A percentile compares a stretch with the other conserved stretches of the same genome.
Conservation (phyloP, 2,888 invertebrate species). For the Nephrotoma guestfalica region DNA sequence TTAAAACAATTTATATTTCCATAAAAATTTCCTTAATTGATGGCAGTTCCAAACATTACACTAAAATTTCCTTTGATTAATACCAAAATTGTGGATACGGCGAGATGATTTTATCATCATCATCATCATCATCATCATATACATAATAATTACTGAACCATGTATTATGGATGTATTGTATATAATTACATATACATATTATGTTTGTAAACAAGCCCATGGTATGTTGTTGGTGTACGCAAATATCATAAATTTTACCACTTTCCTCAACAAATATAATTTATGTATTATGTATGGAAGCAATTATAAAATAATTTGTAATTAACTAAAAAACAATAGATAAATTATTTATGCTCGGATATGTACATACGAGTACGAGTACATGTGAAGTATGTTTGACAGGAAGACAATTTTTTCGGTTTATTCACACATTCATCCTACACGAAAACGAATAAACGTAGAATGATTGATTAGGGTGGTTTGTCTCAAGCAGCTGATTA, state of each 20-base stretch:
- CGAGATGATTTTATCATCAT: not conserved
- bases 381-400: not conserved
- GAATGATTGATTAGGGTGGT: not conserved
- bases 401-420: not conserved
- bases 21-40: not conserved
- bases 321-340: not conserved
- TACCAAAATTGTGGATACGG: not conserved
- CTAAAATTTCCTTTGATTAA: not conserved
- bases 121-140: not conserved
- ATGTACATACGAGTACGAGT: not conserved
- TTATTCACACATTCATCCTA: not conserved
- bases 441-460: not conserved
- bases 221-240: not conserved
- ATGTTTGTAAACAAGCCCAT: not conserved
- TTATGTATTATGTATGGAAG: not conserved
- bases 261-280: not conserved
- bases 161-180: not conserved
- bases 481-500: not conserved
- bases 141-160: not conserved
- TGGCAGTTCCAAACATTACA: not conserved
- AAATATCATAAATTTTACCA: not conserved
- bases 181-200: not conserved
- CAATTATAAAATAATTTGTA: not conserved
- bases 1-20: not conserved
- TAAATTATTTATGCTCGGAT: not conserved